Evolutionary conservation across 2,797 vertebrate genomes (phyloP).

Genomic region (Gymnopithys bicolor): DNA sequence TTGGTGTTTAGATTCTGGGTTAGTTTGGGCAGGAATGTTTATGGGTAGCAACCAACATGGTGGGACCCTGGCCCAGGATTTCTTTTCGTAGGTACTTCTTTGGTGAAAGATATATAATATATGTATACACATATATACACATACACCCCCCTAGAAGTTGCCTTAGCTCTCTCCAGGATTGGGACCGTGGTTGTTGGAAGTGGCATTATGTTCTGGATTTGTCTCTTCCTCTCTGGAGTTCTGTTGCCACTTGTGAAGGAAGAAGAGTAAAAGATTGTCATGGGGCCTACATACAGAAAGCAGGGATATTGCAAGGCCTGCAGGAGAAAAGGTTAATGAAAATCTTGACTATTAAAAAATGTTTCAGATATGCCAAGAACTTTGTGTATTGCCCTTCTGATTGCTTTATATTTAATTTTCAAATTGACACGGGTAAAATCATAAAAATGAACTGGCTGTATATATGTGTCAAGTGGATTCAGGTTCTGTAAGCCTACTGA

Average conservation of each 20-base stretch:
- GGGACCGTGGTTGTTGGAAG: not conserved
- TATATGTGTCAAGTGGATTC: not conserved
- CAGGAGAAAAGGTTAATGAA: not conserved
- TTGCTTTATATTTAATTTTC: not conserved
- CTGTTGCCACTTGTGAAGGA: not conserved
- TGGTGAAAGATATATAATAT: not conserved
- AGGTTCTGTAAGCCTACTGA: not conserved
- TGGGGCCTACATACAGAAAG: not conserved
- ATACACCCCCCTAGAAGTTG: rapidly evolving
- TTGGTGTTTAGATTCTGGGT: not conserved
- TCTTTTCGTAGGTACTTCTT: not conserved
- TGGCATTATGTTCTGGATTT: not conserved
- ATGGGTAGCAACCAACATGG: rapidly evolving
- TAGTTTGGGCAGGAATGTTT: not conserved
- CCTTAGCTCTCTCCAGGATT: not conserved
- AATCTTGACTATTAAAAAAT: not conserved
- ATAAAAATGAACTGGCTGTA: not conserved
- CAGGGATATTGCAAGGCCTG: not conserved
- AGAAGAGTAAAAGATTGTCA: not conserved
- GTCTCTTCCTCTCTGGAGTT: not conserved
- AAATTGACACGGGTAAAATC: not conserved
- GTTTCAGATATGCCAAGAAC: not conserved
- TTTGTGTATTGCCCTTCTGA: not conserved
- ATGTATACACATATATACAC: too few relatives aligned
- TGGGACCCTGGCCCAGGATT: not conserved